Percentiles rank a stretch among this genome's conserved stretches.
Conservation (phyloP, 2,113 vertebrate species). For the Rhinopomastus cyanomelas region DNA sequence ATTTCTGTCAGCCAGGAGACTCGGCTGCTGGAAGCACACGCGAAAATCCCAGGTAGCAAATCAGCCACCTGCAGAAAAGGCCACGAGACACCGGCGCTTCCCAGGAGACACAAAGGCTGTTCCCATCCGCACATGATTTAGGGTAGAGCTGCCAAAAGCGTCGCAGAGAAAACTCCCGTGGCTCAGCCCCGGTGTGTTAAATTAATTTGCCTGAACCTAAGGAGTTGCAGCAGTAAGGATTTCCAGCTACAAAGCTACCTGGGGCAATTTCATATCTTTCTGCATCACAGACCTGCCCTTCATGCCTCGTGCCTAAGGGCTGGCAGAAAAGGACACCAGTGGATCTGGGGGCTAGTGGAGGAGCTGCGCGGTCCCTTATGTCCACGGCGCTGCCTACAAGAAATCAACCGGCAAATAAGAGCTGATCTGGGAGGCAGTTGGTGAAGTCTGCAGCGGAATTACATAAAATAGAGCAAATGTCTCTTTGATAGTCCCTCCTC, state of each 20-base stretch:
- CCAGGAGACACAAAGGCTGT: neutral
- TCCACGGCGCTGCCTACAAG: slow-evolving; percentile 28
- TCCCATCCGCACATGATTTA: neutral
- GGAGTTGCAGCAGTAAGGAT: slow-evolving; percentile 24
- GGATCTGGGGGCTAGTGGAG: neutral
- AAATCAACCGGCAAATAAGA: slow-evolving; percentile 23
- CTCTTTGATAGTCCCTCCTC: slow-evolving; percentile 46
- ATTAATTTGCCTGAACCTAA: slow-evolving; percentile 19
- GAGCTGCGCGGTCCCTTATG: neutral
- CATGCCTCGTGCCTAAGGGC: slow-evolving; percentile 36
- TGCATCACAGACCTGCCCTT: slow-evolving; percentile 45
- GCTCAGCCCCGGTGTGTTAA: neutral
- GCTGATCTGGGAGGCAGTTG: slow-evolving; percentile 8
- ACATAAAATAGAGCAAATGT: slow-evolving; percentile 33
- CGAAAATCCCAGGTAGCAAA: neutral
- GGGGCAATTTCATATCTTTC: slow-evolving; percentile 16
- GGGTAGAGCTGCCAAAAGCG: neutral
- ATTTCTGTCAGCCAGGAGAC: neutral
- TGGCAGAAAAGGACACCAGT: neutral
- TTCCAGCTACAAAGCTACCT: slow-evolving; percentile 26
- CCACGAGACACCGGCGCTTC: neutral
- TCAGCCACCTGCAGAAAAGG: neutral
- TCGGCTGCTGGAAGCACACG: neutral
- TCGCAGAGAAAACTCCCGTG: neutral
- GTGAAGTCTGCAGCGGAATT: slow-evolving; percentile 29